A percentile compares a stretch with the other conserved stretches of the same genome.
Evolutionary conservation across 2,888 invertebrate species (phyloP).

Genomic region (Liodrosophila aerea): DNA sequence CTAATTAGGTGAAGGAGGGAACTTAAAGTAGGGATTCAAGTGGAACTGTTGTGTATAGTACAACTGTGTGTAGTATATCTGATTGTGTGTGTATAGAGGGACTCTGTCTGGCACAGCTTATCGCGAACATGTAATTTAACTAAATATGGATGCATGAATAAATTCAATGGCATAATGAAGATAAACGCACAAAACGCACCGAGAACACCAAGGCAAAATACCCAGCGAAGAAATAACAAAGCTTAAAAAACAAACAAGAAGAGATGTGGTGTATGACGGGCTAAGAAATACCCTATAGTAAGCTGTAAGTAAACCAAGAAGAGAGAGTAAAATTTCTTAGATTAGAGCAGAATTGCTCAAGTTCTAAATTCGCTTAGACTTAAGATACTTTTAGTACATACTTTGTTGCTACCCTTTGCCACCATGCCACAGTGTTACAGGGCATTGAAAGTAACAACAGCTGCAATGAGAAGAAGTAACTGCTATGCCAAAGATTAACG

Average conservation of each 20-base stretch:
- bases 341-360: too few relatives aligned
- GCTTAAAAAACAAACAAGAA: constrained; percentile 4
- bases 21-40: constrained; percentile 8
- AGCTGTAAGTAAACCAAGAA: too few relatives aligned
- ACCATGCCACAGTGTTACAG: too few relatives aligned
- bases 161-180: constrained; percentile 73
- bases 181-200: constrained; percentile 55
- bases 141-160: constrained; percentile 73
- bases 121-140: constrained; percentile 70
- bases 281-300: constrained; percentile 15
- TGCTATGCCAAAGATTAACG: constrained; percentile 50
- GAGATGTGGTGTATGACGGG: background rate
- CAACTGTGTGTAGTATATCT: constrained; percentile 5
- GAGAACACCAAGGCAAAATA: constrained; percentile 27
- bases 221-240: constrained; percentile 22
- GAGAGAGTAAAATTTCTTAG: too few relatives aligned
- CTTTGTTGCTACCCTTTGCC: too few relatives aligned
- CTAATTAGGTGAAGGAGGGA: constrained; percentile 64
- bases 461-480: constrained; percentile 7
- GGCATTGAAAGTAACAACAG: constrained; percentile 17
- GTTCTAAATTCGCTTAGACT: too few relatives aligned
- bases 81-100: constrained; percentile 8
- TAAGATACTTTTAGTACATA: too few relatives aligned
- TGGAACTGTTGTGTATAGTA: constrained; percentile 5
- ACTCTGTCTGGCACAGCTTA: constrained; percentile 39